Evolutionary conservation across 2,888 invertebrate genomes (phyloP).

Genomic region (Morpho deidamia): DNA sequence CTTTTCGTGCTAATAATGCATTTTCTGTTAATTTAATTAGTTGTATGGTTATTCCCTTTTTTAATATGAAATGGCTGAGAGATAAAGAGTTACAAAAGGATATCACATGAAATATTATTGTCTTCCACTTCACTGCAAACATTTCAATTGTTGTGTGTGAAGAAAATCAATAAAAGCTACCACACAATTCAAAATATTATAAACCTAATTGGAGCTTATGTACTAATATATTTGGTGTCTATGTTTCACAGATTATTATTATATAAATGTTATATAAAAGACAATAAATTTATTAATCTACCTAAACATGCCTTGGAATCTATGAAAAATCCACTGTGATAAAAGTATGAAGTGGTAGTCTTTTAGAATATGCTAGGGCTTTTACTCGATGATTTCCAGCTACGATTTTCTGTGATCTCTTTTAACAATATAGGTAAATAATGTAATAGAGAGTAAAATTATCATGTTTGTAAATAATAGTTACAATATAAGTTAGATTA

Average conservation of each 20-base stretch:
- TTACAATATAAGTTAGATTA: constrained; percentile 38
- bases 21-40: constrained; percentile 70
- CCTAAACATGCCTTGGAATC: constrained; percentile 61
- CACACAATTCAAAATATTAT: constrained; percentile 33
- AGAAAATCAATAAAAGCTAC: constrained; percentile 46
- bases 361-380: constrained; percentile 64
- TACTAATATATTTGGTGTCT: constrained; percentile 6
- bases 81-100: constrained; percentile 32
- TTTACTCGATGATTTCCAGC: constrained; percentile 77
- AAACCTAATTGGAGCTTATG: constrained; percentile 1
- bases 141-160: constrained; percentile 68
- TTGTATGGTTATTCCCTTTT: constrained; percentile 49
- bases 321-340: constrained; percentile 69
- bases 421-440: constrained; percentile 73
- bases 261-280: constrained; percentile 33
- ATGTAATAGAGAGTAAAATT: constrained; percentile 63
- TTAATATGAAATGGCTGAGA: constrained; percentile 44
- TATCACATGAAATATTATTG: constrained; percentile 35
- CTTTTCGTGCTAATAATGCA: constrained; percentile 58
- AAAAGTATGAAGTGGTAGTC: constrained; percentile 71
- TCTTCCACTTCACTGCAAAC: constrained; percentile 73
- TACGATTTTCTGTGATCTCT: constrained; percentile 81
- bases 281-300: constrained; percentile 57
- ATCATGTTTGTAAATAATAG: constrained; percentile 69
- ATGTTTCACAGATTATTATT: constrained; percentile 13